Evolutionary conservation across 1,140 invertebrate species (phyloP).

Genomic region (Drosophila cardini): DNA sequence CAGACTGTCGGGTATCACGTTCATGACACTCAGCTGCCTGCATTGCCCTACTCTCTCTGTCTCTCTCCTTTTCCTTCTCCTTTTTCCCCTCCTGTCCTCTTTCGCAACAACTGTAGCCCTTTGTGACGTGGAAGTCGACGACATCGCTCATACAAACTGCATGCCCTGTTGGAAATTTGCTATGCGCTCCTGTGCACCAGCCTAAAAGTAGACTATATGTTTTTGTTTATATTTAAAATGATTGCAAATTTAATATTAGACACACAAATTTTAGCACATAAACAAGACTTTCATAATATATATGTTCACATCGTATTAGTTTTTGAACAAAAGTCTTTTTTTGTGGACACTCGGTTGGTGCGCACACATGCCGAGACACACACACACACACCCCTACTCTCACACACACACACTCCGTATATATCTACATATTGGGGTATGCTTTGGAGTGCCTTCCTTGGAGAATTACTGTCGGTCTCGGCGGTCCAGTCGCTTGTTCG

Average conservation of each 20-base stretch:
- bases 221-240: slow-evolving; percentile 3
- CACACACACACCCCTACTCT: neutral
- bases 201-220: slow-evolving; percentile 63
- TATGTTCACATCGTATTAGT: slow-evolving; percentile 10
- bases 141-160: slow-evolving; percentile 45
- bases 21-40: slow-evolving; percentile 60
- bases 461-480: slow-evolving; percentile 55
- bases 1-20: slow-evolving; percentile 25
- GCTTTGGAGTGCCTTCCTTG: slow-evolving; percentile 50
- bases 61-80: no score
- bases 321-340: slow-evolving; percentile 31
- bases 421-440: slow-evolving; percentile 23
- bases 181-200: slow-evolving; percentile 34
- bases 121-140: slow-evolving; percentile 54
- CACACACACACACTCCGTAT: slow-evolving; percentile 14
- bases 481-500: slow-evolving; percentile 61
- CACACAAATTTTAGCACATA: slow-evolving; percentile 9
- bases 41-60: slow-evolving; percentile 34
- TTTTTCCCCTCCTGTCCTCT: slow-evolving; percentile 39
- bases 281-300: slow-evolving; percentile 1
- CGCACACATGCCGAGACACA: slow-evolving; percentile 35
- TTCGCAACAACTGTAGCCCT: slow-evolving; percentile 76
- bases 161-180: slow-evolving; percentile 65
- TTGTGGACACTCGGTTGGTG: slow-evolving; percentile 7
- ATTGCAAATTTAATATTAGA: neutral